Evolutionary conservation across 1,140 invertebrate species (phyloP).

Genomic region (Rhysida immarginata): DNA sequence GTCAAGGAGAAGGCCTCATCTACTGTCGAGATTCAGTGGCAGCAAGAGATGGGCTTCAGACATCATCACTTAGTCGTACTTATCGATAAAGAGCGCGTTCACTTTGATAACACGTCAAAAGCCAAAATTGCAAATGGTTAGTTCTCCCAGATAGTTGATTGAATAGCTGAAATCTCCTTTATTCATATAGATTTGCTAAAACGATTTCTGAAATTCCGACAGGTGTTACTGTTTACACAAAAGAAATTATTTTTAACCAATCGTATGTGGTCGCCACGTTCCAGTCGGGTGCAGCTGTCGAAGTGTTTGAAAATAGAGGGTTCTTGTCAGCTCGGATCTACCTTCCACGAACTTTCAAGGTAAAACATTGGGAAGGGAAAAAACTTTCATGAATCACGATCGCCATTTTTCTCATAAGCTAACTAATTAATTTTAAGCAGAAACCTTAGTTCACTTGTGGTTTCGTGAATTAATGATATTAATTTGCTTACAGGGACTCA

Average conservation of each 20-base stretch:
- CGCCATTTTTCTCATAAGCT: no score
- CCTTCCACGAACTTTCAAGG: slow-evolving; percentile 73
- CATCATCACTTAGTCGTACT: slow-evolving; percentile 79
- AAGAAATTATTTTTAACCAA: slow-evolving; percentile 78
- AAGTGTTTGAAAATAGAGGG: slow-evolving; percentile 78
- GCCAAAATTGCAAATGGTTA: no score
- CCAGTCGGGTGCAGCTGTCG: slow-evolving; percentile 78
- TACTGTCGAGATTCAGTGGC: slow-evolving; percentile 63
- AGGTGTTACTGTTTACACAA: slow-evolving; percentile 79
- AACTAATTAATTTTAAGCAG: no score
- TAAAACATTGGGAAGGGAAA: no score
- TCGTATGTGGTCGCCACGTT: slow-evolving; percentile 91
- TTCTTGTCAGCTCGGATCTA: slow-evolving; percentile 72
- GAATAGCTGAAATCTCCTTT: no score
- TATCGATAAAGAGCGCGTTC: slow-evolving; percentile 63
- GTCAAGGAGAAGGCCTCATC: slow-evolving; percentile 53
- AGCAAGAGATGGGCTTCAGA: slow-evolving; percentile 72
- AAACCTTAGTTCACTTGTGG: no score
- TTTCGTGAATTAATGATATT: no score
- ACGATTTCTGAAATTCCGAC: no score
- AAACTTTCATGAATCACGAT: no score
- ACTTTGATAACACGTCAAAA: slow-evolving; percentile 48
- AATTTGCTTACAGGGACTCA: no score
- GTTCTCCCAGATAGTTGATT: no score
- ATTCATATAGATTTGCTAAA: no score